Conservation (phyloP, 2,113 vertebrate genomes). For the Sterrhoptilus dennistouni region DNA sequence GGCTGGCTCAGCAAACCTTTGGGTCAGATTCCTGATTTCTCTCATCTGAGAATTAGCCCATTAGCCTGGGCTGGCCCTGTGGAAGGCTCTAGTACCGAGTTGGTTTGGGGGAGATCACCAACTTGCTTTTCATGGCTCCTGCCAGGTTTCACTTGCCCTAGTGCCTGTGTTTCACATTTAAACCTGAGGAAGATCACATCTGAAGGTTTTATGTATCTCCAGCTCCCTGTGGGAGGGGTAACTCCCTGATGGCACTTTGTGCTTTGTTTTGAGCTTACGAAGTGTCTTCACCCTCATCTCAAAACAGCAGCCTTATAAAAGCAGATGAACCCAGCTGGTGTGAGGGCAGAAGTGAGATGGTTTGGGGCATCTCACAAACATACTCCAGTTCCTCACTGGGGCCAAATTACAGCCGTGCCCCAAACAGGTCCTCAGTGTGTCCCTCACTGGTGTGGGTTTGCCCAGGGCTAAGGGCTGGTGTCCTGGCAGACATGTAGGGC, state of each 20-base stretch:
- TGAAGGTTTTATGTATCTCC: not conserved
- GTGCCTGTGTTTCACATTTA: not conserved
- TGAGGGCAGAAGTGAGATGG: not conserved
- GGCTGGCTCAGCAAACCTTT: not conserved
- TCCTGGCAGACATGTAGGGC: not conserved
- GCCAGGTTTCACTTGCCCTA: not conserved
- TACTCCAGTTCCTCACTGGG: rapidly evolving
- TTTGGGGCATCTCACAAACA: not conserved
- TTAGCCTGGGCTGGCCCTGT: not conserved
- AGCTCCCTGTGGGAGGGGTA: not conserved
- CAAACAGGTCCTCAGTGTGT: not conserved
- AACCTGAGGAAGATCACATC: not conserved
- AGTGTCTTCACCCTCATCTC: not conserved
- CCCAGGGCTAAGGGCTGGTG: not conserved
- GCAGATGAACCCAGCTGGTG: not conserved
- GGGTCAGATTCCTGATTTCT: not conserved
- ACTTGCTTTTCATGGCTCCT: not conserved
- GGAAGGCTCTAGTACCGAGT: rapidly evolving
- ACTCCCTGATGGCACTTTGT: not conserved
- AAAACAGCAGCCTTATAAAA: not conserved
- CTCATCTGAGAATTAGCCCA: not conserved
- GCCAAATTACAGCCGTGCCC: not conserved
- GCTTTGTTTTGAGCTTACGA: not conserved
- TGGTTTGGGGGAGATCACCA: not conserved
- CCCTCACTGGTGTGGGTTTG: not conserved